These are phyloP conservation scores for Cheumatopsyche charites DNA, from an alignment of 1,140 invertebrate genomes.

Conservation along the genomic window DNA sequence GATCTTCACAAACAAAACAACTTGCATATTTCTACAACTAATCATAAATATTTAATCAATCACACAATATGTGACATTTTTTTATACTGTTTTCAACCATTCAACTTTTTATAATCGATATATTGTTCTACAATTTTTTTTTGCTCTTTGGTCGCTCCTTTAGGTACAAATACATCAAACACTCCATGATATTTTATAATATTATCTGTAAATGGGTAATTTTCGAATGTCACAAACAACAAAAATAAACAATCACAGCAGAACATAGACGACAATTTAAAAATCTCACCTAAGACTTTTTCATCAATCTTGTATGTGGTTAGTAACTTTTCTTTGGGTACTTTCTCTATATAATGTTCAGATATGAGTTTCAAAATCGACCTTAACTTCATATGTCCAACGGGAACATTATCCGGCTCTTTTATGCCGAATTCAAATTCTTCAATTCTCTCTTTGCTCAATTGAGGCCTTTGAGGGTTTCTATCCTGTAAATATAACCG, in stretches of 20 bases:
- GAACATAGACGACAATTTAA: neutral
- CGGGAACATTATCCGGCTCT: slow-evolving; percentile 29
- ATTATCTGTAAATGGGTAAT: slow-evolving; percentile 59
- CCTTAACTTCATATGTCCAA: slow-evolving; percentile 33
- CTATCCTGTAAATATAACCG: slow-evolving; percentile 3
- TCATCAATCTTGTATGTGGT: neutral
- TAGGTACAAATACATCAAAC: slow-evolving; percentile 58
- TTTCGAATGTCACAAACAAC: too few species aligned
- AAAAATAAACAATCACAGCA: slow-evolving; percentile 20
- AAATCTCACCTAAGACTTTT: neutral
- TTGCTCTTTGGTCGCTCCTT: slow-evolving; percentile 37
- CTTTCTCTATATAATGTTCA: neutral
- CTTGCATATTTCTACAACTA: too few species aligned
- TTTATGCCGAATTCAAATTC: slow-evolving; percentile 41
- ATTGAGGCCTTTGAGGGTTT: slow-evolving; percentile 52
- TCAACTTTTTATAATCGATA: neutral
- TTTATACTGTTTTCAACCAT: neutral
- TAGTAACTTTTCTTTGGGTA: neutral
- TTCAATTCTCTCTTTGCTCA: slow-evolving; percentile 50
- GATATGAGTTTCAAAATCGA: slow-evolving; percentile 56
- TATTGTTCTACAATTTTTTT: neutral
- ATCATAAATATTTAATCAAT: too few species aligned
- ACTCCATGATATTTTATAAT: slow-evolving; percentile 59
- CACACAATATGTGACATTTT: too few species aligned
- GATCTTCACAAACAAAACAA: too few species aligned